Percentiles rank a stretch among this genome's conserved stretches.
Conservation (phyloP, 2,797 vertebrate species). For the Malurus splendens region DNA sequence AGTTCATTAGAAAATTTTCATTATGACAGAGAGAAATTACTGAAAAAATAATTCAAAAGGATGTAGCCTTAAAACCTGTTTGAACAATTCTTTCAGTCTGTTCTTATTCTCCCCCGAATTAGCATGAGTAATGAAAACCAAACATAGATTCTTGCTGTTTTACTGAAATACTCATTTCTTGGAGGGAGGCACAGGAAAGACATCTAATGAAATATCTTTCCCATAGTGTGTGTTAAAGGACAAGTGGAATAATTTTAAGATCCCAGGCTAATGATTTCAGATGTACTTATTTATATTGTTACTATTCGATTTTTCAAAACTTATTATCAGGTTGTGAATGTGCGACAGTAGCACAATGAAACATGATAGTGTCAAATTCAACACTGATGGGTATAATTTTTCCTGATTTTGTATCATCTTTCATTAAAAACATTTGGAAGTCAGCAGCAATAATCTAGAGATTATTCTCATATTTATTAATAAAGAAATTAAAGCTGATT, state of each 20-base stretch:
- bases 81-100: neutral
- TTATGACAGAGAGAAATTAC: neutral
- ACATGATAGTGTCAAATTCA: neutral
- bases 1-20: neutral
- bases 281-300: neutral
- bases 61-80: neutral
- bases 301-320: neutral
- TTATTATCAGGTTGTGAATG: neutral
- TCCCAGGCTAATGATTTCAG: neutral
- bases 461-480: neutral
- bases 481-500: neutral
- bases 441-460: neutral
- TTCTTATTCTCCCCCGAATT: neutral
- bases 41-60: neutral
- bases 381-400: neutral
- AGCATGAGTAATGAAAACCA: neutral
- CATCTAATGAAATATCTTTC: neutral
- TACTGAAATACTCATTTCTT: neutral
- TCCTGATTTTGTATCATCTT: neutral
- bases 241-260: neutral
- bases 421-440: neutral
- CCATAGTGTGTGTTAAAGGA: fast-evolving
- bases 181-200: neutral
- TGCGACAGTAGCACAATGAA: neutral
- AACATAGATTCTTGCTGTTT: neutral